Evolutionary conservation across 2,888 invertebrate genomes (phyloP).

Genomic region (Cancer borealis): DNA sequence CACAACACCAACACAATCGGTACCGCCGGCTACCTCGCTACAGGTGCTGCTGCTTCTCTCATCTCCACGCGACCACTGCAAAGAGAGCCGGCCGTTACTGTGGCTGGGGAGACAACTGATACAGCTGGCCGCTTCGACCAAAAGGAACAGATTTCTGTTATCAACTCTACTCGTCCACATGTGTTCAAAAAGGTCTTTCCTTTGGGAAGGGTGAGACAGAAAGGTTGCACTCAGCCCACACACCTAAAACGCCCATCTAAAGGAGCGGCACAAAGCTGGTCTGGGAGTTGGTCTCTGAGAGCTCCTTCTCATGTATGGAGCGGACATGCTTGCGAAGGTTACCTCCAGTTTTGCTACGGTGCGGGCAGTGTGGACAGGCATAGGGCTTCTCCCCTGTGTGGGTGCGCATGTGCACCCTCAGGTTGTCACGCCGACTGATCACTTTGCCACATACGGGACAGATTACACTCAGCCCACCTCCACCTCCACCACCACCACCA

Average conservation of each 20-base stretch:
- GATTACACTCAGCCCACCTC: slow-evolving; percentile 65
- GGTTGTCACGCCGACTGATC: slow-evolving; percentile 71
- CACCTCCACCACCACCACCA: slow-evolving; percentile 60
- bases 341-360: slow-evolving; percentile 71
- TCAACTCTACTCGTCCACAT: neutral
- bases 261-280: slow-evolving; percentile 39
- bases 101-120: slow-evolving; percentile 47
- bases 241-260: neutral
- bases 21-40: slow-evolving; percentile 59
- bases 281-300: slow-evolving; percentile 50
- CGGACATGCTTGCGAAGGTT: slow-evolving; percentile 72
- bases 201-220: neutral
- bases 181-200: slow-evolving; percentile 1
- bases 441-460: slow-evolving; percentile 74
- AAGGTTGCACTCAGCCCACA: slow-evolving; percentile 5
- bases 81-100: slow-evolving; percentile 71
- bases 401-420: slow-evolving; percentile 67
- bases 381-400: slow-evolving; percentile 72
- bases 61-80: slow-evolving; percentile 67
- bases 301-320: slow-evolving; percentile 65
- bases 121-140: neutral
- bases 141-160: neutral
- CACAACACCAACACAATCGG: slow-evolving; percentile 60
- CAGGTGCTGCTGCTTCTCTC: slow-evolving; percentile 60
- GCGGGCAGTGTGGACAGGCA: slow-evolving; percentile 71